A percentile compares a stretch with the other conserved stretches of the same genome.
Evolutionary conservation across 2,113 vertebrate species (phyloP).

Genomic region (Morone chrysops): DNA sequence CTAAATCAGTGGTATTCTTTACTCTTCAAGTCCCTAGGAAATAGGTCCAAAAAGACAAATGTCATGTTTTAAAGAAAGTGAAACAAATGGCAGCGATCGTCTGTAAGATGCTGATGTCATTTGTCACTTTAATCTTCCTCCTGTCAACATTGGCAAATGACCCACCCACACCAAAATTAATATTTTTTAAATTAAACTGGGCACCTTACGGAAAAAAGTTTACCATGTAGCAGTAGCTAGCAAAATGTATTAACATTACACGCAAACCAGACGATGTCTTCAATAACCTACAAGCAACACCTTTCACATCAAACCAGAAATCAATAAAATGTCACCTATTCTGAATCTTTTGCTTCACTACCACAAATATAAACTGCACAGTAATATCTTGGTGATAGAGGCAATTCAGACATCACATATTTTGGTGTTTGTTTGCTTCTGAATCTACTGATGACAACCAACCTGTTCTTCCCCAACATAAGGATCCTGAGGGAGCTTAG

Average conservation of each 20-base stretch:
- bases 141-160: conserved; percentile 11
- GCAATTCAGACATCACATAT: background rate
- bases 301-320: conserved; percentile 7
- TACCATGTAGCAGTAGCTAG: background rate
- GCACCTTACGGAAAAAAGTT: conserved; percentile 15
- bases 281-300: background rate
- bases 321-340: background rate
- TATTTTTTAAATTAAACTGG: conserved; percentile 5
- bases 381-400: background rate
- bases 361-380: background rate
- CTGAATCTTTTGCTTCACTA: background rate
- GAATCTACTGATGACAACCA: conserved; percentile 5
- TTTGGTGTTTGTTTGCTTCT: background rate
- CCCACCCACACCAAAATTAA: conserved; percentile 6
- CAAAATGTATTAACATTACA: background rate
- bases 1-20: conserved; percentile 40
- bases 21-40: conserved; percentile 14
- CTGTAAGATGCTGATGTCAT: conserved; percentile 34
- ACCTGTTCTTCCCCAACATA: conserved; percentile 96
- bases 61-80: conserved; percentile 28
- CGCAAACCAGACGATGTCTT: conserved; percentile 9
- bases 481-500: conserved; percentile 90
- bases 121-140: conserved; percentile 47
- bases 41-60: conserved; percentile 35
- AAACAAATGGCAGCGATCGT: conserved; percentile 29